phyloP scores from a whole-genome alignment of 2,888 invertebrate species.

The Microplitis deprimator region DNA sequence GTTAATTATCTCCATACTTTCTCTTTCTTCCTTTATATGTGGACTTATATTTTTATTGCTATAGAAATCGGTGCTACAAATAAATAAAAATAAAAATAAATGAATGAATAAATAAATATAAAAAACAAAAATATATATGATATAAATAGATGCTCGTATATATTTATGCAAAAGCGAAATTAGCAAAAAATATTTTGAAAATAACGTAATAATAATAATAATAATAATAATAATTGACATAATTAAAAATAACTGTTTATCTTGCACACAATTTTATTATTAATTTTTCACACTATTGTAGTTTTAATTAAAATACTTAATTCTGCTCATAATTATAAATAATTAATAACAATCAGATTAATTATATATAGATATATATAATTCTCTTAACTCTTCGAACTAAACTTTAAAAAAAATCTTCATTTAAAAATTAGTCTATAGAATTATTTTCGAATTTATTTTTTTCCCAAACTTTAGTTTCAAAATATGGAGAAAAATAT shows the following conservation, averaged over 20 bases:
- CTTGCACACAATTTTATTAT: conserved; percentile 5
- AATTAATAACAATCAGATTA: background rate
- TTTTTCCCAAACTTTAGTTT: too few species aligned
- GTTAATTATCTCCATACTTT: conserved; percentile 8
- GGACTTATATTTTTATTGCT: conserved; percentile 46
- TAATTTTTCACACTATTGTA: conserved; percentile 13
- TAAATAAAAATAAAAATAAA: background rate
- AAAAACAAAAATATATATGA: conserved; percentile 15
- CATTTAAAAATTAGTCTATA: too few species aligned
- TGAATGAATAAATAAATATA: background rate
- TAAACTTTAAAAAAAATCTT: background rate
- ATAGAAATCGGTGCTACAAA: conserved; percentile 39
- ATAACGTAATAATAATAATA: conserved; percentile 12
- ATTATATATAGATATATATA: background rate
- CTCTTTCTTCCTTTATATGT: conserved; percentile 34
- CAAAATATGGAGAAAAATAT: too few species aligned
- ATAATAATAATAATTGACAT: background rate
- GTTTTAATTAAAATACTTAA: conserved; percentile 9
- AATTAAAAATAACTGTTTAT: conserved; percentile 27
- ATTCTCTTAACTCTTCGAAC: background rate
- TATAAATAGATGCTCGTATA: conserved; percentile 21
- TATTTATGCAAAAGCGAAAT: conserved; percentile 20
- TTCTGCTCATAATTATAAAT: conserved; percentile 21
- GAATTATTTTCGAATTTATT: too few species aligned
- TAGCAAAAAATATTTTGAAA: conserved; percentile 38